Percentiles rank a stretch among this genome's conserved stretches.
Conservation (phyloP, 2,797 vertebrate genomes). For the Urocyon cinereoargenteus region DNA sequence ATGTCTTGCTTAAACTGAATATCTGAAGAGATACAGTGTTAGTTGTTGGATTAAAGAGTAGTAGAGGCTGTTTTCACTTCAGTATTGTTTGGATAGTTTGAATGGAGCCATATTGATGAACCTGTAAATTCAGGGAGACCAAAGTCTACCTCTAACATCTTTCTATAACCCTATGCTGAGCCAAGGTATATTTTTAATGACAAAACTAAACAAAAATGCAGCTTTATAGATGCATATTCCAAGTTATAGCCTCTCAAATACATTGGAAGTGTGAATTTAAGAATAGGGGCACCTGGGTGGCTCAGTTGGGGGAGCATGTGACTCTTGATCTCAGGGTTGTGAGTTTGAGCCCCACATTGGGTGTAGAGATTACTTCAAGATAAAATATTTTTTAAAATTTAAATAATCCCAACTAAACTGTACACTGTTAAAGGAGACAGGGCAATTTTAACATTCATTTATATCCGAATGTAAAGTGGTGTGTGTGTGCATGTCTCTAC, state of each 20-base stretch:
- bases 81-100: neutral
- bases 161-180: neutral
- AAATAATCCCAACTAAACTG: constrained; percentile 48
- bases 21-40: neutral
- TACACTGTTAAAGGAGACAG: constrained; percentile 39
- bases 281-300: neutral
- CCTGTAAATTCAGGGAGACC: neutral
- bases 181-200: constrained; percentile 24
- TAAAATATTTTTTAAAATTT: neutral
- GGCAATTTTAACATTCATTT: constrained; percentile 61
- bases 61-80: neutral
- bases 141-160: neutral
- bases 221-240: constrained; percentile 9
- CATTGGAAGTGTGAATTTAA: constrained; percentile 24
- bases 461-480: constrained; percentile 47
- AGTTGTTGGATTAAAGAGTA: neutral
- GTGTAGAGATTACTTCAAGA: neutral
- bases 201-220: constrained; percentile 48
- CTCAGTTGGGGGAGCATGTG: neutral
- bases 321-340: neutral
- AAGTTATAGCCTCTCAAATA: constrained; percentile 29
- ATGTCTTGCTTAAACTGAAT: neutral
- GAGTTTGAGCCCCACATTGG: neutral
- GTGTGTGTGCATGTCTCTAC: neutral
- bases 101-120: neutral